A percentile compares a stretch with the other conserved stretches of the same genome.
These are phyloP conservation scores for Drosophila bunnanda DNA, from an alignment of 2,888 invertebrate species.

Conservation along the genomic window DNA sequence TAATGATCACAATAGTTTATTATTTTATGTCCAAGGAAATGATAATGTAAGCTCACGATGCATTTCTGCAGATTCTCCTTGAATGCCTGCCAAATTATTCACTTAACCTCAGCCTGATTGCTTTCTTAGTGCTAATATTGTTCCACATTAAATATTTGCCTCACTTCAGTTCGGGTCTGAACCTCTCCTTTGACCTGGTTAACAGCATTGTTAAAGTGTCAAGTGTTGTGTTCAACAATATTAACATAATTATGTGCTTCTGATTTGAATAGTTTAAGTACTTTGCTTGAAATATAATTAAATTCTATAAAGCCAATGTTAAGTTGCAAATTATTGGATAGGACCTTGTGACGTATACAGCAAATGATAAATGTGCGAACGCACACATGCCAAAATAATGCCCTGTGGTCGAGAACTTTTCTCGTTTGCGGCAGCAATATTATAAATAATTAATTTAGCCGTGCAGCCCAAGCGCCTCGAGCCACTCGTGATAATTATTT, in stretches of 20 bases:
- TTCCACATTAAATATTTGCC: conserved; percentile 2
- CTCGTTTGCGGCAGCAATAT: conserved; percentile 35
- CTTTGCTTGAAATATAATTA: neutral
- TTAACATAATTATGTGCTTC: conserved; percentile 31
- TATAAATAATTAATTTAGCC: conserved; percentile 54
- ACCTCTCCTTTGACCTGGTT: neutral
- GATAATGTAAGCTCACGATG: neutral
- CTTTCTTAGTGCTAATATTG: neutral
- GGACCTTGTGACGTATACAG: neutral
- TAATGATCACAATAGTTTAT: neutral
- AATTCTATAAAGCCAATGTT: neutral
- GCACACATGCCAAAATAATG: conserved; percentile 24
- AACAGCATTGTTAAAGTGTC: conserved; percentile 19
- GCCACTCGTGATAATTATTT: conserved; percentile 39
- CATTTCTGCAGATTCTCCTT: neutral
- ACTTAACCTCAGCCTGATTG: neutral
- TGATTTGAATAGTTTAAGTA: neutral
- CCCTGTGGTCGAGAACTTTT: conserved; percentile 33
- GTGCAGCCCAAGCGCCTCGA: conserved; percentile 29
- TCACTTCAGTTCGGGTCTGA: conserved; percentile 11
- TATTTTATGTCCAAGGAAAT: neutral
- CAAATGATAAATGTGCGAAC: conserved; percentile 11
- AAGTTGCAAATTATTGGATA: neutral
- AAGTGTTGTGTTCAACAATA: conserved; percentile 48
- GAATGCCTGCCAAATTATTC: neutral